Percentiles rank a stretch among this genome's conserved stretches.
These are phyloP conservation scores for Oceanites oceanicus DNA, from an alignment of 2,113 vertebrate genomes.

Conservation along the genomic window DNA sequence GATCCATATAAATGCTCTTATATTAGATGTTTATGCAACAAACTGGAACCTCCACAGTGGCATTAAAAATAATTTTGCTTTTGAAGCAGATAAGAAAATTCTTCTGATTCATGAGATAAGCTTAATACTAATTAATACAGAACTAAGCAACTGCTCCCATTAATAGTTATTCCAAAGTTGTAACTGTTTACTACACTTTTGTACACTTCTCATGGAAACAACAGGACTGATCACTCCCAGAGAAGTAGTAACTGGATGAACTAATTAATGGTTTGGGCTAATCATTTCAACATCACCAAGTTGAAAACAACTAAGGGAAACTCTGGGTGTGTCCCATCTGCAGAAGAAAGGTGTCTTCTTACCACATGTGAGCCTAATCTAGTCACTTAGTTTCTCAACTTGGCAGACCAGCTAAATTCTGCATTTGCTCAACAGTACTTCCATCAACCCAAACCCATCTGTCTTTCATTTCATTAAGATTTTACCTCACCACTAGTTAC, in stretches of 20 bases:
- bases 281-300: neutral
- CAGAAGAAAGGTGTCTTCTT: neutral
- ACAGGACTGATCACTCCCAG: neutral
- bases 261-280: neutral
- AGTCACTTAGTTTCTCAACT: neutral
- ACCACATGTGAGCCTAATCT: neutral
- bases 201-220: neutral
- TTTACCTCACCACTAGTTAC: neutral
- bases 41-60: neutral
- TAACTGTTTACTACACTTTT: neutral
- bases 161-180: neutral
- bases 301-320: slow-evolving; percentile 11
- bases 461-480: neutral
- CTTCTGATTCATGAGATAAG: neutral
- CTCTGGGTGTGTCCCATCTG: neutral
- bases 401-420: neutral
- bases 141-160: neutral
- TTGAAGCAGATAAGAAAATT: neutral
- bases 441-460: neutral
- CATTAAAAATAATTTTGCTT: neutral
- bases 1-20: neutral
- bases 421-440: neutral
- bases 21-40: neutral
- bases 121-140: neutral
- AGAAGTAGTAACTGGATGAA: neutral